Percentiles rank a stretch among this genome's conserved stretches.
These are phyloP conservation scores for Scatophagus argus DNA, from an alignment of 2,113 vertebrate species.

Conservation along the genomic window DNA sequence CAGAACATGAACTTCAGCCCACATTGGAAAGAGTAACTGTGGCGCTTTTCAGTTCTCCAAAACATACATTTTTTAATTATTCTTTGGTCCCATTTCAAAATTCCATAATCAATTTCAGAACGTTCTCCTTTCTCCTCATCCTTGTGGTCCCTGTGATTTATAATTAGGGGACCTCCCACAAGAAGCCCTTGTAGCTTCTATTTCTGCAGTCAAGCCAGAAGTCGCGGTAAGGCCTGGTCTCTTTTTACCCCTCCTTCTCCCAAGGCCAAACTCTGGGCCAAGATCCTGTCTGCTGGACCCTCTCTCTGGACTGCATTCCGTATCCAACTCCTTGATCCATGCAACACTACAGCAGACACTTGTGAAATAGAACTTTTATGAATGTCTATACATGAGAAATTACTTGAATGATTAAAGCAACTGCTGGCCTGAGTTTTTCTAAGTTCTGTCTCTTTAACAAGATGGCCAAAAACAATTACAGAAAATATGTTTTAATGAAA, in stretches of 20 bases:
- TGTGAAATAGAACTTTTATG: slow-evolving; percentile 50
- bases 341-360: slow-evolving; percentile 59
- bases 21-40: slow-evolving; percentile 51
- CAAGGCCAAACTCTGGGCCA: slow-evolving; percentile 71
- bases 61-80: slow-evolving; percentile 62
- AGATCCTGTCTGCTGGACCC: slow-evolving; percentile 70
- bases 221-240: slow-evolving; percentile 55
- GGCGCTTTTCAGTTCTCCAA: slow-evolving; percentile 50
- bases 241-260: slow-evolving; percentile 66
- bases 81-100: slow-evolving; percentile 53
- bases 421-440: slow-evolving; percentile 20
- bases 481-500: slow-evolving; percentile 47
- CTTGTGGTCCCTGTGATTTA: slow-evolving; percentile 64
- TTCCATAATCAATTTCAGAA: slow-evolving; percentile 65
- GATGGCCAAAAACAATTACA: slow-evolving; percentile 38
- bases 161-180: slow-evolving; percentile 69
- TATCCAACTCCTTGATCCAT: slow-evolving; percentile 63
- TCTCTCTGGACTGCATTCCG: slow-evolving; percentile 62
- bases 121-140: slow-evolving; percentile 45
- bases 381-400: slow-evolving; percentile 47
- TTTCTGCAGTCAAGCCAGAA: slow-evolving; percentile 68
- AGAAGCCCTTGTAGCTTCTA: slow-evolving; percentile 64
- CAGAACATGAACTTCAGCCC: slow-evolving; percentile 37
- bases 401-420: slow-evolving; percentile 43
- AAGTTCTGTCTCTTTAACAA: slow-evolving; percentile 34